Base-by-base conservation (phyloP, 2,888 invertebrate genomes). In the Dinocampus coccinellae region DNA sequence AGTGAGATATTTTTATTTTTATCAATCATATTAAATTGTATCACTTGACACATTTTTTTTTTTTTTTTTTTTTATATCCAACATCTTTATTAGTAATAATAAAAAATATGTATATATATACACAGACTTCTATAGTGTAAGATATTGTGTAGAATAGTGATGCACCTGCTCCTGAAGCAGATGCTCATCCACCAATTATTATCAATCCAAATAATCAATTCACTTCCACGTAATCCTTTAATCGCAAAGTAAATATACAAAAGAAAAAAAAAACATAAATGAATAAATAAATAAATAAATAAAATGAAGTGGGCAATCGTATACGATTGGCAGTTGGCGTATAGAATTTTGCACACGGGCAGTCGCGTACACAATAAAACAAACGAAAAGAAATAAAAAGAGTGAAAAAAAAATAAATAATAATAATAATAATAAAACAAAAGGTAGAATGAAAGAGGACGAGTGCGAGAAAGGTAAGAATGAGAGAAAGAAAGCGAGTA, bases 291-390 rank as follows among this genome's bases (percentile, higher is more conserved):
- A 13, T 10, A 36, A 36, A 36, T 10, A 36, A 47, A n/a, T n/a
- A n/a, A n/a, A 47, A 47, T 63, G 29, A 26, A 47, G 11, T 16
- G 26, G 26, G 16, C 24, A 52, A 42, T 47, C 20, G 29, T 39
- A 24, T 34, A 11, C 76, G 74, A 76, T 76, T 76, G 77, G 76
- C 74, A 72, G 75, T 74, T 64, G n/a, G 34, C 13, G 53, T 22
- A 34, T 61, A 61, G 36, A 52, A 69, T 76, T 76, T 75, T 71
- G 65, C 66, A 61, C 65, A 26, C 53, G 57, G 64, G 64, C 60
- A 61, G 64, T 65, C 69, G 26, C 29, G 13, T 29, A 20, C 58
- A 16, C 2, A n/a, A n/a, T 22, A 9, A 10, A 16, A 20, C 20
- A 6, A 16, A 20, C 4, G 16, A 11, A 53, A 20, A 53, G 9